Evolutionary conservation across 2,888 invertebrate species (phyloP), one percentile per base, ranked within the genome.

Genomic region (Hyles lineata): DNA sequence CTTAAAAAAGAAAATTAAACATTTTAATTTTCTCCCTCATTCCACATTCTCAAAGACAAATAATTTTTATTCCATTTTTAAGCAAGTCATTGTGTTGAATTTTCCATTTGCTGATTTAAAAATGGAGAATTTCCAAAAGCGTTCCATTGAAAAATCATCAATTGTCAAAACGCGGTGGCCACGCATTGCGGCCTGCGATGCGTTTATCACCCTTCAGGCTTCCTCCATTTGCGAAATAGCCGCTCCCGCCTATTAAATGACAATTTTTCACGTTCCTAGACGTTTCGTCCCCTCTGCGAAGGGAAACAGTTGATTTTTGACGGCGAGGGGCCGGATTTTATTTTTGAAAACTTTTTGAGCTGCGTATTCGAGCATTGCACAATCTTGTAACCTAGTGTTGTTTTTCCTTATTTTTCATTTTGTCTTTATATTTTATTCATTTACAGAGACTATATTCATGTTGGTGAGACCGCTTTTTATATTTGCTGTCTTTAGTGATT

Each of bases 241-340:
- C 89, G 85, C 72, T 67, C 84, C 83, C 89, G 87, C 89, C 93
- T 92, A 92, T 93, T 93, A 93, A 93, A 93, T 89, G 91, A 88
- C 93, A 89, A 93, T 94, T 92, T 92, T 92, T 94, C 92, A 93
- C 89, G 86, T 88, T 72, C 78, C 82, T 61, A 59, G 52, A 69
- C 69, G 59, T 71, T 29, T 35, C 59, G 60, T 17, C 71, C 74
- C 74, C 74, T 74, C 15, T 2, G 52, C 55, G 70, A 70, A 70
- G 70, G 83, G 85, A 83, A 85, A 84, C 83, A 82, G 82, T 82
- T 83, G 85, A 85, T 83, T 87, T 87, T 83, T 82, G 78, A 82
- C 81, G 80, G 79, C 75, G 78, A 78, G 78, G 80, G 80, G 78
- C 73, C 77, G 35, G 75, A 76, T 78, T 79, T 79, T 78, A 79